Percentiles rank a stretch among this genome's conserved stretches.
Conservation (phyloP, 92 coral and sea anemone genomes). For the Galaxea fascicularis region DNA sequence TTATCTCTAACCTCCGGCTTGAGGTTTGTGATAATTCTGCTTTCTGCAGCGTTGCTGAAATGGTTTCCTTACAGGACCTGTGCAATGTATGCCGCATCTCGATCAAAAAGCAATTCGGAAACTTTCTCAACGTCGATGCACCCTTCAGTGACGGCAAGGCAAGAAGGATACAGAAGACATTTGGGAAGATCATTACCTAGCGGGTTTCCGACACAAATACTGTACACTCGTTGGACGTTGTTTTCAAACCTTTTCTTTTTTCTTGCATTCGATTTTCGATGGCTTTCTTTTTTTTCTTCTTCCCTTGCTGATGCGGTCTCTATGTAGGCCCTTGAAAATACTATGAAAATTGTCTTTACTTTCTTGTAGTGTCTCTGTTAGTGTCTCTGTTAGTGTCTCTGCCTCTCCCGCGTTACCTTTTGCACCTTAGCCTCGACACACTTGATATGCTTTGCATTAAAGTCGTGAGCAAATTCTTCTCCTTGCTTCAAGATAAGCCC, state of each 20-base stretch:
- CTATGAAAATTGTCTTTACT: not conserved
- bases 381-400: no score
- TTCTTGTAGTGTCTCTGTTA: not conserved
- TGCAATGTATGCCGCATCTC: not conserved
- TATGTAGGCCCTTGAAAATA: not conserved
- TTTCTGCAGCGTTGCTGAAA: slow-evolving; percentile 1
- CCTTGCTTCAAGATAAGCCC: slow-evolving; percentile 13
- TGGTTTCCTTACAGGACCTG: no score
- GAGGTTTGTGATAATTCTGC: not conserved
- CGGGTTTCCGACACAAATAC: not conserved
- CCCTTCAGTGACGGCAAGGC: not conserved
- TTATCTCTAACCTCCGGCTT: slow-evolving; percentile 13
- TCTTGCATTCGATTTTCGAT: not conserved
- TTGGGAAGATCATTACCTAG: not conserved
- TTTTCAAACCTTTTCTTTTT: not conserved
- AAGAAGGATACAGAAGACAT: slow-evolving; percentile 2
- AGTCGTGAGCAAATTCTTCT: not conserved
- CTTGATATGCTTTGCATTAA: slow-evolving; percentile 11
- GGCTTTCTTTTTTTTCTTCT: not conserved
- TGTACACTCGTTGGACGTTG: slow-evolving; percentile 5
- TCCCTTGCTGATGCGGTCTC: not conserved
- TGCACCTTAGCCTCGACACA: not conserved
- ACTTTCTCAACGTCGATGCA: slow-evolving; percentile 3
- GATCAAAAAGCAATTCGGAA: not conserved
- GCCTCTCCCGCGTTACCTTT: not conserved